Conservation (phyloP, 2,888 invertebrate species). For the Pharmacophagus antenor region DNA sequence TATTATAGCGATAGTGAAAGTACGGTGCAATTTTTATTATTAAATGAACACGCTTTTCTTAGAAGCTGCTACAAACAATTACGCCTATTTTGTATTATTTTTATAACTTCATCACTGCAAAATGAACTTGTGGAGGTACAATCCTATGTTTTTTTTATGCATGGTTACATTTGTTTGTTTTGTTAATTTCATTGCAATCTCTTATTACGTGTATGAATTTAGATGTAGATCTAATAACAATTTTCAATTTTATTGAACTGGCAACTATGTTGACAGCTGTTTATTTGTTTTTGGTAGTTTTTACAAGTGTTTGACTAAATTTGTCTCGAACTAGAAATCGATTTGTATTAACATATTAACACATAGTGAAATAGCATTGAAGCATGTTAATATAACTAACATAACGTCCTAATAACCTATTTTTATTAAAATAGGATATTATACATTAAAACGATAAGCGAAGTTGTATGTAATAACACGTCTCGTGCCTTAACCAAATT, state of each 20-base stretch:
- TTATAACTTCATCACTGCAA: slow-evolving; percentile 1
- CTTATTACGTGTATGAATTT: slow-evolving; percentile 7
- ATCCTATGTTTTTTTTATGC: slow-evolving; percentile 16
- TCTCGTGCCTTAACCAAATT: slow-evolving; percentile 35
- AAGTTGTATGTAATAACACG: too few relatives aligned
- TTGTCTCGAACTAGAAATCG: slow-evolving; percentile 15
- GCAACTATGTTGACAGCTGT: slow-evolving; percentile 25
- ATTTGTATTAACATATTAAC: slow-evolving; percentile 27
- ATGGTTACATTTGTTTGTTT: slow-evolving; percentile 6
- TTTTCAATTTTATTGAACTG: slow-evolving; percentile 7
- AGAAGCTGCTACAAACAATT: slow-evolving; percentile 9
- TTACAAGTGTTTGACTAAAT: slow-evolving; percentile 5
- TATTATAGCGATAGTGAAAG: slow-evolving; percentile 39
- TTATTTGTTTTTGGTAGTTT: not conserved
- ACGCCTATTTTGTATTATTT: not conserved
- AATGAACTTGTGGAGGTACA: slow-evolving; percentile 4
- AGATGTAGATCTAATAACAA: slow-evolving; percentile 10
- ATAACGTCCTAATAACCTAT: slow-evolving; percentile 5
- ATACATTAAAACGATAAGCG: slow-evolving; percentile 8
- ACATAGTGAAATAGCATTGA: slow-evolving; percentile 16
- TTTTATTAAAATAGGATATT: not conserved
- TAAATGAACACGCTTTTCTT: slow-evolving; percentile 22
- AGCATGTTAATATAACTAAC: slow-evolving; percentile 27
- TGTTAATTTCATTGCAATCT: slow-evolving; percentile 14
- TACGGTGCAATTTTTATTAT: slow-evolving; percentile 50